Percentiles rank a stretch among this genome's conserved stretches.
phyloP scores from a whole-genome alignment of 1,140 invertebrate genomes.

The Campoletis sonorensis region DNA sequence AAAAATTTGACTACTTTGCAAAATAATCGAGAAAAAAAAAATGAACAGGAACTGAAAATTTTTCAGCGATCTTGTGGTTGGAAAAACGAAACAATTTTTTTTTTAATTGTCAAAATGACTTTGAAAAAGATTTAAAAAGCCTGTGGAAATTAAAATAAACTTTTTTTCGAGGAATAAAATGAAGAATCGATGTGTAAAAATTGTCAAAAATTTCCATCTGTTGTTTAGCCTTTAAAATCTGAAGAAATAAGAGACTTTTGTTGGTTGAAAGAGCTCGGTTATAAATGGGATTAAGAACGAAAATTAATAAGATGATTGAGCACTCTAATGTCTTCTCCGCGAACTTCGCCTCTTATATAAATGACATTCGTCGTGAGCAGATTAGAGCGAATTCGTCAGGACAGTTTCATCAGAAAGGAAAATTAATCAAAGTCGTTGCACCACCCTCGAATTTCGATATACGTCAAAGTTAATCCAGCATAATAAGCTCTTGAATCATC shows the following conservation, averaged over 20 bases:
- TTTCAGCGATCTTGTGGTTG: no score
- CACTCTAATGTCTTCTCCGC: neutral
- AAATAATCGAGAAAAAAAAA: no score
- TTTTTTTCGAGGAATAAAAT: no score
- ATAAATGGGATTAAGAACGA: slow-evolving; percentile 1
- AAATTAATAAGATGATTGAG: slow-evolving; percentile 21
- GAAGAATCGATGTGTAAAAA: no score
- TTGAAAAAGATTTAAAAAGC: no score
- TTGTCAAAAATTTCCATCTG: no score
- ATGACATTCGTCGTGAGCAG: neutral
- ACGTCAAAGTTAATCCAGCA: neutral
- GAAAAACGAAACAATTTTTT: no score
- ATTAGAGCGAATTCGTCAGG: slow-evolving; percentile 4
- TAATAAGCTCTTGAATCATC: neutral
- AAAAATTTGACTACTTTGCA: no score
- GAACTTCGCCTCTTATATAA: neutral
- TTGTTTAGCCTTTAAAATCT: neutral
- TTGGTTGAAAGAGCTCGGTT: neutral
- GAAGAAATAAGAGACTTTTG: neutral
- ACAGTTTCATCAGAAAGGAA: neutral
- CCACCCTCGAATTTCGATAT: neutral
- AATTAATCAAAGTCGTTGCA: slow-evolving; percentile 22
- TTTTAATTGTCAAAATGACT: no score
- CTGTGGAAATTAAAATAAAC: no score
- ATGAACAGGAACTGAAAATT: no score